Evolutionary conservation across 2,113 vertebrate species (phyloP).

Genomic region (Indicator maculatus): DNA sequence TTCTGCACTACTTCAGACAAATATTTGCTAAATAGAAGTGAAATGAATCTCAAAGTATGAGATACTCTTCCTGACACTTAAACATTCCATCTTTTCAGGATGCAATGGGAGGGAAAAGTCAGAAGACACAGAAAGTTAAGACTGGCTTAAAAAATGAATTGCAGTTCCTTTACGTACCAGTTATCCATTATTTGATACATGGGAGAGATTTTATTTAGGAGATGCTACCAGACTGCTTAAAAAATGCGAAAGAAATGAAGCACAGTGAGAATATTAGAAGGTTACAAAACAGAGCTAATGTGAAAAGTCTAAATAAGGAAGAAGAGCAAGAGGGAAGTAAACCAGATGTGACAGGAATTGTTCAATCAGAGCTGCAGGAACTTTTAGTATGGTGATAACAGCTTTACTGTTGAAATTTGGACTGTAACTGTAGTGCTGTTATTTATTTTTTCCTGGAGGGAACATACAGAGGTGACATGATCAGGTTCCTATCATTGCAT

Average conservation of each 20-base stretch:
- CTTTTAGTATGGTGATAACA: background rate
- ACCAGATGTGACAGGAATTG: background rate
- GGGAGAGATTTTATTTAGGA: background rate
- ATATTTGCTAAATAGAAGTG: background rate
- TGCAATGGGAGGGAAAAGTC: background rate
- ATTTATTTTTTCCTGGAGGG: background rate
- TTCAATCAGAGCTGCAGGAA: background rate
- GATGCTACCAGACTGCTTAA: background rate
- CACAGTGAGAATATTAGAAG: background rate
- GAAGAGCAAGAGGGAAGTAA: background rate
- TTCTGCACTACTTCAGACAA: background rate
- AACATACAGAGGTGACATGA: background rate
- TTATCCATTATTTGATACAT: background rate
- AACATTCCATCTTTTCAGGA: background rate
- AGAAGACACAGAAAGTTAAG: background rate
- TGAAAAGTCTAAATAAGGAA: background rate
- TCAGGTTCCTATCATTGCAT: background rate
- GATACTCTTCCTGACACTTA: background rate
- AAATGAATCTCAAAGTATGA: background rate
- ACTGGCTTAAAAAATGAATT: rapidly evolving
- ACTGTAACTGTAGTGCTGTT: background rate
- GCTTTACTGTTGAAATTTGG: background rate
- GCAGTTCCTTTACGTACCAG: background rate
- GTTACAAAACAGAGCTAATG: background rate
- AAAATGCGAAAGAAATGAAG: background rate